Evolutionary conservation across 92 coral and sea anemone genomes (phyloP), one percentile per base, ranked within the genome.

Genomic region (Actinostola sp.): DNA sequence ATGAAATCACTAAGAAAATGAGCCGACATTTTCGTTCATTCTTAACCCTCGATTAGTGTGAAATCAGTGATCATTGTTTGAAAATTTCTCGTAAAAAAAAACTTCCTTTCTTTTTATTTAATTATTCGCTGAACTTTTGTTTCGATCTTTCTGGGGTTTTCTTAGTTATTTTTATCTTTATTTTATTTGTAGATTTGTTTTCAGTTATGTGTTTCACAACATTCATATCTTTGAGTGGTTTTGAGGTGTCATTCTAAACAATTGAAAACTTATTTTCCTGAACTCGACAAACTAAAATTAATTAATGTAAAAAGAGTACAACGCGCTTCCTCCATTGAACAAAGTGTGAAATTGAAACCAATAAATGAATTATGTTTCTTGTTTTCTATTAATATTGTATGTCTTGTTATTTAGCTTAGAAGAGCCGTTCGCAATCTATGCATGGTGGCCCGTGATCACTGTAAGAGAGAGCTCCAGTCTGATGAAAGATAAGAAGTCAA

Each of bases 361-460:
- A 16, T 31, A 16, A 0, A 0, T 61, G 20, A 17, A 0, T 15
- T 49, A 15, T 21, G 6, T 6, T 3, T 3, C 3, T 21, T 63
- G 25, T 21, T 51, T 13, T 17, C 0, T 12, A 46, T 46, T 12
- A 15, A 28, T 25, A 27, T 14, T 70, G 19, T 41, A 30, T 29
- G 1, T 53, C 13, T 61, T 64, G 2, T 19, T 53, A 63, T 64
- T 64, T 61, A 75, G 81, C 84, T 81, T 17, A 69, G 65, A 57
- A 23, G 61, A 55, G 88, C 84, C 14, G 79, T 75, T 1, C 28
- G 76, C 3, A 80, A 60, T 13, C 50, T 86, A 33, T 86, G 92
- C 25, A 23, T 33, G 20, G 84, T 74, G 0, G 87, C 92, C 46
- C 78, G 92, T 53, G 63, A 44, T 33, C 89, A 84, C 77, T 72